Evolutionary conservation across 2,113 vertebrate species (phyloP).

Genomic region (Fulica atra): DNA sequence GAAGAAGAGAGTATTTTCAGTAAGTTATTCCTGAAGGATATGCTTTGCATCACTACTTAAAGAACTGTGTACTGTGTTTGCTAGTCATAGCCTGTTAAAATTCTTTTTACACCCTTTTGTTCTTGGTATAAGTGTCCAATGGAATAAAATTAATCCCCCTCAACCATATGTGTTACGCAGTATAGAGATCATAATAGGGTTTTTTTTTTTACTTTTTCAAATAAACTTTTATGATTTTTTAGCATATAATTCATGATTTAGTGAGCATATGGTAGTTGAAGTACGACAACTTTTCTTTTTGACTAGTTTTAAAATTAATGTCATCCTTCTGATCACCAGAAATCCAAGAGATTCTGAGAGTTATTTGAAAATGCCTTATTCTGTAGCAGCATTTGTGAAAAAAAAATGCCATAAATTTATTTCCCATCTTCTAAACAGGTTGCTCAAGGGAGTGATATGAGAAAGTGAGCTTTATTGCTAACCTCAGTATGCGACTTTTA

Average conservation of each 20-base stretch:
- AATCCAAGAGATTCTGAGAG: neutral
- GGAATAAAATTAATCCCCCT: neutral
- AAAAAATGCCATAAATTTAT: neutral
- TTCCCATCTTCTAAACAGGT: neutral
- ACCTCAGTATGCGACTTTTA: neutral
- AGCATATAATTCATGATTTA: neutral
- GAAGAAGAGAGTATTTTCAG: neutral
- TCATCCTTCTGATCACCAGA: neutral
- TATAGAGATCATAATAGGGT: neutral
- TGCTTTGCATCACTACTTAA: neutral
- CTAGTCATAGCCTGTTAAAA: neutral
- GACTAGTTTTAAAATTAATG: neutral
- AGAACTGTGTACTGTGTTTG: conserved; percentile 8
- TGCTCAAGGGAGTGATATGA: neutral
- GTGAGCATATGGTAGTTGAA: neutral
- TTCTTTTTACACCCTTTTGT: neutral
- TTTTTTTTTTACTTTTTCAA: neutral
- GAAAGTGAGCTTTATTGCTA: neutral
- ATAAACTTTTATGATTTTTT: neutral
- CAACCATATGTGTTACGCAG: neutral
- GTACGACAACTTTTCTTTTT: neutral
- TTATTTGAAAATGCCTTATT: neutral
- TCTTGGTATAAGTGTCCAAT: neutral
- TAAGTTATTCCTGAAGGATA: neutral
- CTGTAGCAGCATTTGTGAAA: neutral